Evolutionary conservation across 2,113 vertebrate species (phyloP), one percentile per base, ranked within the genome.

Genomic region (Orthonyx spaldingii): DNA sequence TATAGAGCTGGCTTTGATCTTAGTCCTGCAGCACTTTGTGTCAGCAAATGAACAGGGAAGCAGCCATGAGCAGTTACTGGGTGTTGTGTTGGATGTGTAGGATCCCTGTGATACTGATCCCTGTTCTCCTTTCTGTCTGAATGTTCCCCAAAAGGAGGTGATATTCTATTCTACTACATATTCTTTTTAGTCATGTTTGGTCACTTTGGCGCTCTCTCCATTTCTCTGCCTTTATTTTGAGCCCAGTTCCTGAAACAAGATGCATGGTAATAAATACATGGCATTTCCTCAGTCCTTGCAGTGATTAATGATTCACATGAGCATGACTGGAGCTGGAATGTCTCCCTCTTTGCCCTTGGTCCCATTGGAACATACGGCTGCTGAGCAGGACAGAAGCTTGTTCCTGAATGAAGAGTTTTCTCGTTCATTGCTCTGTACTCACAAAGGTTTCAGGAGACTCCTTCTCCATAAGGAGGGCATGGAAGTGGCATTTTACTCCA

Each of bases 281-380:
- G 83, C 68, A 61, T 96, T 65, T 96, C 53, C 89, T 59, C 28
- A 82, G 65, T 69, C 69, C 63, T 86, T 75, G 72, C 3, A 4
- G 57, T 87, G 84, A 94, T 91, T 95, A 95, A 87, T 93, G 81
- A 89, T 96, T 95, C 89, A 92, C 87, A 66, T 88, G 71, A 90
- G 90, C 82, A 47, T 91, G 87, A 91, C 87, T 89, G 84, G 69
- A 65, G 28, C 89, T 89, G 82, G 89, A 94, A 95, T 13, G 24
- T 85, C 75, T 66, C 78, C 70, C 82, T 90, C 60, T 79, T 87
- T 85, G 70, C 87, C 76, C 50, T 93, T 90, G 63, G 75, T 96
- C 59, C 46, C 66, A 47, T 79, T 7, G 19, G 85, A 94, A 23
- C 59, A 32, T 46, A 47, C 0, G 0, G 42, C 63, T 88, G 60